Evolutionary conservation across 2,888 invertebrate species (phyloP), one percentile per base, ranked within the genome.

Genomic region (Oscheius onirici): DNA sequence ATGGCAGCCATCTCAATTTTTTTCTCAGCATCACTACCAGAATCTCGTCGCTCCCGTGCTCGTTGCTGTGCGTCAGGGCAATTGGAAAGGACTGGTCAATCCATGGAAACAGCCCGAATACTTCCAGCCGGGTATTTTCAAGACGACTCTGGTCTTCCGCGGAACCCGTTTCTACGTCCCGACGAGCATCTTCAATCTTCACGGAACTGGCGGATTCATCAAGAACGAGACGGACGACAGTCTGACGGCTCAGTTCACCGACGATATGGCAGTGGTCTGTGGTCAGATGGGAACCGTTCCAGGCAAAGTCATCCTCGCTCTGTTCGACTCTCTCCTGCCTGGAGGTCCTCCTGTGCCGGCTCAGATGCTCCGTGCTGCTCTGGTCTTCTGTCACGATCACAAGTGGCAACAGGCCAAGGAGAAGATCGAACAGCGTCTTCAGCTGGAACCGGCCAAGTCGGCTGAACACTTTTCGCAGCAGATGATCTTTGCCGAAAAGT

Each of bases 11-110:
- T 76, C 77, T 40, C 55, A 51, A 11, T 75, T 74, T 46, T 79
- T 78, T 63, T 74, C 76, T 5, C 58, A 71, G 44, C 61, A 71
- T 24, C 72, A 70, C 24, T 82, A 82, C 71, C 72, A 72, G 3
- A 44, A 75, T n/a, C 51, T 79, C 24, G 72, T 83, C n/a, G 82
- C 80, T 70, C 81, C 81, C 13, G 76, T 79, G 5, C 66, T 81
- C 40, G 26, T 76, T 11, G 43, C 15, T 10, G 15, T 8, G 26
- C 60, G 40, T 60, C 10, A n/a, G 34, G 8, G 8, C 34, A 34
- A 8, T 8, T 34, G 34, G 34, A 34, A 34, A 34, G 34, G 24
- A 8, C 24, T 26, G 28, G 8, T 6, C 17, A 20, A 58, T 22
- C 46, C 46, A 3, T 63, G 63, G 63, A 63, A n/a, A n/a, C 49